A percentile compares a stretch with the other conserved stretches of the same genome.
Evolutionary conservation across 2,888 invertebrate genomes (phyloP).

Genomic region (Lumbricus terrestris): DNA sequence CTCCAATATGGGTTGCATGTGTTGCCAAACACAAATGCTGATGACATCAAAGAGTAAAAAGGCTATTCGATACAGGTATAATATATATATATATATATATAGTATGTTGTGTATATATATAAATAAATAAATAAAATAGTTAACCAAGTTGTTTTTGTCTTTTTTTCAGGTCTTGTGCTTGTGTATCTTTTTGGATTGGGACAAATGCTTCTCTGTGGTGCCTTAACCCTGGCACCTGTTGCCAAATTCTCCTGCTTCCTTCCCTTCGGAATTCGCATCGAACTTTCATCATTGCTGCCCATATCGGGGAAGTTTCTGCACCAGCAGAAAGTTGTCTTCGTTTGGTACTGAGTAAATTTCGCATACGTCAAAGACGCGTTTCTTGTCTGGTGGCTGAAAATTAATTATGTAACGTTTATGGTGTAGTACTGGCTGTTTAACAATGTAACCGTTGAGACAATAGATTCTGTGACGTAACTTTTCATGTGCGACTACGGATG

Average conservation of each 20-base stretch:
- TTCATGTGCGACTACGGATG: background rate
- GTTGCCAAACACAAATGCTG: no score
- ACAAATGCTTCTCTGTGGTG: background rate
- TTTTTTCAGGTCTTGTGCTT: background rate
- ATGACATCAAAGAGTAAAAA: no score
- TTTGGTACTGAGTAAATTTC: background rate
- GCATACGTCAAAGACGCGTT: background rate
- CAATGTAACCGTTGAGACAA: background rate
- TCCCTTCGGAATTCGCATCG: background rate
- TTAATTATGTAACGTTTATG: background rate
- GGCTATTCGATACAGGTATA: no score
- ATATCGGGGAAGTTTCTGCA: background rate
- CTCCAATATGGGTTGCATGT: no score
- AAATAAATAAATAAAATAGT: background rate
- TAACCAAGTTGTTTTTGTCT: background rate
- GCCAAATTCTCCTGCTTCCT: background rate
- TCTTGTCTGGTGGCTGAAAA: background rate
- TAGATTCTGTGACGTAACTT: background rate
- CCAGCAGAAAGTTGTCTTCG: background rate
- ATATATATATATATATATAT: no score
- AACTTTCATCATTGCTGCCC: background rate
- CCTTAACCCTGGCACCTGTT: background rate
- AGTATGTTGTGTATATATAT: no score
- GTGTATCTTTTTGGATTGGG: background rate
- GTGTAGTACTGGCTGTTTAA: background rate